These are phyloP conservation scores for Trissonchulus sp. DNA, from an alignment of 2,888 invertebrate species.

Conservation along the genomic window DNA sequence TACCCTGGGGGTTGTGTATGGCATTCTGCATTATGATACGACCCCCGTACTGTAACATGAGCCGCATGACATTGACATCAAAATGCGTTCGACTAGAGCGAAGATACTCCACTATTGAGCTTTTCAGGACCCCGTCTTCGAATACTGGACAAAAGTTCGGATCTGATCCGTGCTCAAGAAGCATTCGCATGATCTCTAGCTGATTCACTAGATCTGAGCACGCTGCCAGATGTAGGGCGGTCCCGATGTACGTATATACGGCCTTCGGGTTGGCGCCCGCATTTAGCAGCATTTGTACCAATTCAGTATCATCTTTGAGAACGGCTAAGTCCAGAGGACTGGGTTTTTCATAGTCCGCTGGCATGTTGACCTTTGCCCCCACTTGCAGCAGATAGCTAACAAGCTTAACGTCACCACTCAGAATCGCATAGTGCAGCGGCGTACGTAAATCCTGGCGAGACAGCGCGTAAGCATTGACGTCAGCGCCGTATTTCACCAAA, in stretches of 20 bases:
- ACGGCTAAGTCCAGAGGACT: constrained; percentile 79
- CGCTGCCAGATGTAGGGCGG: constrained; percentile 55
- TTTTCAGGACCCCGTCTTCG: constrained; percentile 25
- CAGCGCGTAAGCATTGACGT: constrained; percentile 77
- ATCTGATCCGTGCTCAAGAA: constrained; percentile 42
- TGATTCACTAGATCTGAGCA: constrained; percentile 47
- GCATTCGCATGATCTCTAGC: constrained; percentile 39
- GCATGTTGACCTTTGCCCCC: constrained; percentile 67
- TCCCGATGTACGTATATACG: constrained; percentile 52
- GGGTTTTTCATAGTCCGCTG: constrained; percentile 63
- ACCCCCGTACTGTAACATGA: constrained; percentile 29
- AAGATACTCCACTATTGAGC: constrained; percentile 32
- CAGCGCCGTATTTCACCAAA: constrained; percentile 70
- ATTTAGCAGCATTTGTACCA: constrained; percentile 52
- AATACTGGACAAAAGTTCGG: constrained; percentile 40
- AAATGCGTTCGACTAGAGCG: neutral
- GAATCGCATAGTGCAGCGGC: constrained; percentile 78
- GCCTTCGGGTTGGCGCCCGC: constrained; percentile 57
- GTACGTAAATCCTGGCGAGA: constrained; percentile 78
- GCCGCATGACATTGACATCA: constrained; percentile 24
- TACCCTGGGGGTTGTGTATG: constrained; percentile 11
- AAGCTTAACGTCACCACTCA: constrained; percentile 66
- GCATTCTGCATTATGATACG: constrained; percentile 21
- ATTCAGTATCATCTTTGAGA: constrained; percentile 55
- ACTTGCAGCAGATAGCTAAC: constrained; percentile 73